Evolutionary conservation across 2,888 invertebrate species (phyloP).

Genomic region (Acronicta aceris): DNA sequence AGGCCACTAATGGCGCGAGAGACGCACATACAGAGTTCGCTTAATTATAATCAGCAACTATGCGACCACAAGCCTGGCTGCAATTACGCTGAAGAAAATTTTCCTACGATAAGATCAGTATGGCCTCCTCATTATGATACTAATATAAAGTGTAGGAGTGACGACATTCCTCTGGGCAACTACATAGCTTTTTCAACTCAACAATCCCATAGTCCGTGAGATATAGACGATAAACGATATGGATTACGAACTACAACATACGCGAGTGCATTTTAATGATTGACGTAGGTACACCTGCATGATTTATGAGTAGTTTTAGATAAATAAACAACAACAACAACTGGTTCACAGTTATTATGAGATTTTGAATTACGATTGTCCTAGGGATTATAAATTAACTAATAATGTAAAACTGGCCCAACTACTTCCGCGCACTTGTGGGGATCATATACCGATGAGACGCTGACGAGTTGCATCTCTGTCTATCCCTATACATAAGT

Average conservation of each 20-base stretch:
- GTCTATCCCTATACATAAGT: too few relatives aligned
- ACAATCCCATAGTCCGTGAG: not conserved
- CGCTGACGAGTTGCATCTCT: too few relatives aligned
- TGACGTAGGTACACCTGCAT: slow-evolving; percentile 12
- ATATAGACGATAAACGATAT: slow-evolving; percentile 10
- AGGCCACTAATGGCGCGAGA: slow-evolving; percentile 7
- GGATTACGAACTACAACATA: slow-evolving; percentile 8
- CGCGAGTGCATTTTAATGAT: slow-evolving; percentile 18
- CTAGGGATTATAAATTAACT: too few relatives aligned
- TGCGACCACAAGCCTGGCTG: slow-evolving; percentile 15
- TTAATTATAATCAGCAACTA: slow-evolving; percentile 26
- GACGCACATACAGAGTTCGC: slow-evolving; percentile 4
- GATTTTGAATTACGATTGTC: too few relatives aligned
- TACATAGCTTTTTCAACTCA: slow-evolving; percentile 22
- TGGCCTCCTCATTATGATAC: slow-evolving; percentile 34
- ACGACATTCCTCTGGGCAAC: slow-evolving; percentile 24
- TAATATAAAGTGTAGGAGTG: slow-evolving; percentile 17
- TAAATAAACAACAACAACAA: slow-evolving; percentile 9
- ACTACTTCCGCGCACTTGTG: too few relatives aligned
- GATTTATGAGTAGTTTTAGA: slow-evolving; percentile 3
- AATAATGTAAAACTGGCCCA: too few relatives aligned
- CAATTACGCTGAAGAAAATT: slow-evolving; percentile 32
- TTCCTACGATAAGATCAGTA: slow-evolving; percentile 37
- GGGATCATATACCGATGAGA: too few relatives aligned
- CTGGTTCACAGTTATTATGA: not conserved